Base-by-base conservation (phyloP, 1,140 invertebrate species). In the Zaprionus davidi region DNA sequence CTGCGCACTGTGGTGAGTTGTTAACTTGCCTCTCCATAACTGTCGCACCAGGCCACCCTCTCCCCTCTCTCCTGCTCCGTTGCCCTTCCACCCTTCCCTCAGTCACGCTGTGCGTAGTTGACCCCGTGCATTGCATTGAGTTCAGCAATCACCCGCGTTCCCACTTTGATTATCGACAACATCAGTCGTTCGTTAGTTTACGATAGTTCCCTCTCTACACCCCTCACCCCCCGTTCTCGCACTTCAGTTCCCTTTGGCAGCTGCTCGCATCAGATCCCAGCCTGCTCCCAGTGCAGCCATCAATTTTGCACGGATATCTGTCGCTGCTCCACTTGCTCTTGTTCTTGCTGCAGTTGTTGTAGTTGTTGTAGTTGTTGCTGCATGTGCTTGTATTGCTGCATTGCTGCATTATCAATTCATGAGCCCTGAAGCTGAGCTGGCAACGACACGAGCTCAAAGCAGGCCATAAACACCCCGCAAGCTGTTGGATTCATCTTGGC, bases 351-450 rank as follows among this genome's bases (percentile, higher is more conserved):
- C 28, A 28, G 24, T 2, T 63, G 58, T 68, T 78, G 77, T 26
- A 59, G 70, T 15, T 57, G 66, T 46, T 57, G 24, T 5, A 57
- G 60, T 69, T 78, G 78, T 24, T 68, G 71, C n/a, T 31, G 38
- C 13, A 28, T 53, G 67, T 6, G 36, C 59, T 51, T 66, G 68
- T 53, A 59, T 58, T 44, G 74, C 84, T 87, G 83, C 83, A 87
- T 81, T 82, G 46, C 77, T 81, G 84, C 80, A 88, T 88, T 88
- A 87, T 76, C 84, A 88, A 87, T 87, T 87, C 84, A 88, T 88
- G 81, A 81, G 84, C 60, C 65, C 68, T 70, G 66, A 26, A 7
- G 20, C 72, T 62, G 72, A 75, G 78, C 73, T 67, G 69, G 59
- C 60, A 76, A 44, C 56, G 73, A 76, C 53, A 66, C 34, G 28